phyloP scores from a whole-genome alignment of 2,888 invertebrate genomes.

The Toxonevra muliebris region DNA sequence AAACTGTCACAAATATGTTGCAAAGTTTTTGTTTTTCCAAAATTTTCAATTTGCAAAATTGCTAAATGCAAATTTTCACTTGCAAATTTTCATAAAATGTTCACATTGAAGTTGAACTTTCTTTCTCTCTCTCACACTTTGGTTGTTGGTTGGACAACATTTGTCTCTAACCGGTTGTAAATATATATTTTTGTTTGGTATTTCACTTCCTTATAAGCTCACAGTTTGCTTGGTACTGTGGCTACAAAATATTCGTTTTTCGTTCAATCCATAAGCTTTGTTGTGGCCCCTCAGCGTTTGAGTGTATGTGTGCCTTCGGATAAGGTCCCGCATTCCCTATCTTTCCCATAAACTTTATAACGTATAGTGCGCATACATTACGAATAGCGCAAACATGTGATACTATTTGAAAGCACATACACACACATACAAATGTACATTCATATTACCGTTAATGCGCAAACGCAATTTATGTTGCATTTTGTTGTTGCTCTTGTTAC shows the following conservation, averaged over 20 bases:
- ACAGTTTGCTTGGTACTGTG: conserved; percentile 53
- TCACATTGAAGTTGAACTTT: conserved; percentile 23
- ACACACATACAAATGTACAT: not conserved
- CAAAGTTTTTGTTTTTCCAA: not conserved
- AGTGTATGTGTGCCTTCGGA: too few species aligned
- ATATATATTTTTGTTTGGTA: conserved; percentile 24
- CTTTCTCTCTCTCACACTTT: not conserved
- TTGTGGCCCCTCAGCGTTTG: too few species aligned
- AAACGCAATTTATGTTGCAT: conserved; percentile 21
- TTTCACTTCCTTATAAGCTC: conserved; percentile 43
- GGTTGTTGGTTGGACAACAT: conserved; percentile 6
- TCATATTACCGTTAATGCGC: conserved; percentile 12
- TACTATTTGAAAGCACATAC: conserved; percentile 4
- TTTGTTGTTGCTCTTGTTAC: conserved; percentile 7
- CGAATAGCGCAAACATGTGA: conserved; percentile 15
- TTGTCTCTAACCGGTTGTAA: conserved; percentile 22
- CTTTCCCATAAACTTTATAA: too few species aligned
- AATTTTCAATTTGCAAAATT: conserved; percentile 9
- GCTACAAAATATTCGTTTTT: too few species aligned
- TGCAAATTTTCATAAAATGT: conserved; percentile 17
- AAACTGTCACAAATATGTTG: not conserved
- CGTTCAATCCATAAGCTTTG: too few species aligned
- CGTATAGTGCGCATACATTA: too few species aligned
- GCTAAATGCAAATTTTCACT: conserved; percentile 32
- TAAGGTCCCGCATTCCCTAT: too few species aligned